These are phyloP conservation scores for Euura lappo DNA, from an alignment of 1,140 invertebrate genomes.

Conservation along the genomic window DNA sequence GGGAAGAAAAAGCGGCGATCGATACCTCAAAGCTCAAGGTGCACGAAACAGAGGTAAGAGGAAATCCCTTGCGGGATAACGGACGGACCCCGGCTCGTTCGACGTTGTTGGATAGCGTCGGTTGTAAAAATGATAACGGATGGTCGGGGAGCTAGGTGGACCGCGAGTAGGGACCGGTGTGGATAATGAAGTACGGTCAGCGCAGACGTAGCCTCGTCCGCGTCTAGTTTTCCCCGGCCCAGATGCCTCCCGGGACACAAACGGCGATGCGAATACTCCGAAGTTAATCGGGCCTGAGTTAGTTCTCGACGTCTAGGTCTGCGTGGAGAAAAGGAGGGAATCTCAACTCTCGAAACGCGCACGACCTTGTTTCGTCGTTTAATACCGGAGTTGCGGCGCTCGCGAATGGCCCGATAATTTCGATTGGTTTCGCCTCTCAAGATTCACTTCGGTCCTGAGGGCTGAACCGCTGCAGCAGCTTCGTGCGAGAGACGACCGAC, in stretches of 20 bases:
- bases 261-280: neutral
- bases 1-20: neutral
- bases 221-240: neutral
- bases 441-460: neutral
- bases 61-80: constrained; percentile 52
- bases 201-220: constrained; percentile 23
- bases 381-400: neutral
- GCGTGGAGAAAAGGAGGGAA: too few relatives aligned
- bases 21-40: constrained; percentile 6
- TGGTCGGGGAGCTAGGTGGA: constrained; percentile 54
- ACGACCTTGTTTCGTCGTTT: neutral
- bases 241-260: constrained; percentile 4
- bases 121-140: constrained; percentile 64
- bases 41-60: constrained; percentile 5
- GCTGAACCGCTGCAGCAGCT: neutral
- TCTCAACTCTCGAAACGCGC: too few relatives aligned
- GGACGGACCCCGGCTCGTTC: constrained; percentile 51
- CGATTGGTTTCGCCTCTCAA: constrained; percentile 5
- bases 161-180: constrained; percentile 48
- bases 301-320: too few relatives aligned
- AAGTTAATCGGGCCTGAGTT: neutral
- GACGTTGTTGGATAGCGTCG: constrained; percentile 63
- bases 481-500: neutral
- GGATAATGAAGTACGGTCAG: constrained; percentile 62
- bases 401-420: neutral